Evolutionary conservation across 2,888 invertebrate genomes (phyloP), one percentile per base, ranked within the genome.

Genomic region (Rhimphoctona megacephalus): DNA sequence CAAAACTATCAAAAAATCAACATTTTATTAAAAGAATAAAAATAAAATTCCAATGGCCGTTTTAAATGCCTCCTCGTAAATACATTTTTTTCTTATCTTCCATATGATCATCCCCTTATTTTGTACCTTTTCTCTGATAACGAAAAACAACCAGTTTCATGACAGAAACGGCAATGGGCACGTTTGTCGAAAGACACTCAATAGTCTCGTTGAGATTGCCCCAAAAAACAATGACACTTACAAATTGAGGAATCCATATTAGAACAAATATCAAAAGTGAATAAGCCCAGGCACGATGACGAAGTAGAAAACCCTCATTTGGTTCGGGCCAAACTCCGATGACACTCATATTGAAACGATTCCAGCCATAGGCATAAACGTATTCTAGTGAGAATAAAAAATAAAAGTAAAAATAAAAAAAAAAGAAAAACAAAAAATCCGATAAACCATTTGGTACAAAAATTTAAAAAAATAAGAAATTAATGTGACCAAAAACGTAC

Each of bases 291-390:
- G 83, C 84, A n/a, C 86, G 81, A 72, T 74, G 43, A 79, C 87
- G 90, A 19, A 76, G 66, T 14, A 86, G 17, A 19, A 85, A 70
- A 67, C 57, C 57, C 22, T 89, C 83, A 22, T 76, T 69, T 39
- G 19, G 81, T 30, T 90, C 88, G 19, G 91, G 91, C 91, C 91
- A 92, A 7, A 90, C 78, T 17, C 92, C 91, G 19, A 91, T 39
- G 3, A 91, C 52, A 0, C 83, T 46, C 36, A 92, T 70, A 73
- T 88, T 81, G 33, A 81, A 72, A 17, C 90, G 88, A 72, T 90
- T 90, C 89, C 89, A 89, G 61, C 88, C 89, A 11, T 90, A 54
- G 1, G 89, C 90, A 33, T 80, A 72, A 77, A 70, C 22, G 83
- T 70, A 69, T 80, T 70, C 30, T 76, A 52, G 64, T 78, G 43